These are phyloP conservation scores for Diglossa cyanea DNA, from an alignment of 2,797 vertebrate genomes.

Conservation along the genomic window DNA sequence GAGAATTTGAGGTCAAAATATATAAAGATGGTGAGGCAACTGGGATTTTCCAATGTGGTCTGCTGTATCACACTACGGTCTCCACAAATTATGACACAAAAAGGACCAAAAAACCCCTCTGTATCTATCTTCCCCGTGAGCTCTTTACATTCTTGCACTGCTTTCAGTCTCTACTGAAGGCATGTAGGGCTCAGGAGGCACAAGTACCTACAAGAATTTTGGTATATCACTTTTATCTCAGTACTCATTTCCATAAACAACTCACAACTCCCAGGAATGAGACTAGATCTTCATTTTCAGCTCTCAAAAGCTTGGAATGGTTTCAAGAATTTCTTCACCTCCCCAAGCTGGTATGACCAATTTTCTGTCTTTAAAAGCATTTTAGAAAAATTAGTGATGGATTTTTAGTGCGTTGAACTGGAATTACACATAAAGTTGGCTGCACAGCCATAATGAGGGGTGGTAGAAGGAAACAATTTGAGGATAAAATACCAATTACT, in stretches of 20 bases:
- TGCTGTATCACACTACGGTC: not conserved
- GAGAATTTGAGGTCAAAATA: not conserved
- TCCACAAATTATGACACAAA: not conserved
- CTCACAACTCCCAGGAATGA: not conserved
- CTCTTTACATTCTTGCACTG: not conserved
- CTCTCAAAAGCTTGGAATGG: conserved; percentile 2
- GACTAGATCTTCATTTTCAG: not conserved
- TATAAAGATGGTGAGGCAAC: not conserved
- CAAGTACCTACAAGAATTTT: conserved; percentile 49
- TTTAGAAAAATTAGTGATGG: conserved; percentile 8
- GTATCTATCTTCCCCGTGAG: not conserved
- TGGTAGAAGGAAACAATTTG: not conserved
- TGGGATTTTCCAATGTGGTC: not conserved
- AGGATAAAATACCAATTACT: not conserved
- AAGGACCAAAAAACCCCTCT: not conserved
- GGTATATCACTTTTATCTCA: conserved; percentile 34
- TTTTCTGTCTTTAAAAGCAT: not conserved
- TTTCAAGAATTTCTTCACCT: conserved; percentile 42
- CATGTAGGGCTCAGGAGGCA: not conserved
- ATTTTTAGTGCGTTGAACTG: not conserved
- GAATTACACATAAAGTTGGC: not conserved
- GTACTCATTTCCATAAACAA: conserved; percentile 35
- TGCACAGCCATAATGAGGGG: not conserved
- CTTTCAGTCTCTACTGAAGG: not conserved
- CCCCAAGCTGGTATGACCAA: not conserved